Evolutionary conservation across 2,113 vertebrate species (phyloP).

Genomic region (Engystomops pustulosus): DNA sequence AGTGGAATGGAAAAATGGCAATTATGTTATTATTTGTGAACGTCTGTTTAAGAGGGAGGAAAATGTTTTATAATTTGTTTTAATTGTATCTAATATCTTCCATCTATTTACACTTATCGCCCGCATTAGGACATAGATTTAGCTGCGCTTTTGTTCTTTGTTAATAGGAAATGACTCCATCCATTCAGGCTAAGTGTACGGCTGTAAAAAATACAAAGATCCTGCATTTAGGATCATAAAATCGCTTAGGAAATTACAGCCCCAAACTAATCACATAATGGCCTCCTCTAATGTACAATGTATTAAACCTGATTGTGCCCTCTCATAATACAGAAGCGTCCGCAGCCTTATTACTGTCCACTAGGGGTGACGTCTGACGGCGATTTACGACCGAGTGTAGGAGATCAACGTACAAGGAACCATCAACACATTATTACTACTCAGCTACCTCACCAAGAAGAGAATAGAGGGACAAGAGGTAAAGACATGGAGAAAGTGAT

Average conservation of each 20-base stretch:
- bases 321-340: not conserved
- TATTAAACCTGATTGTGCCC: conserved; percentile 6
- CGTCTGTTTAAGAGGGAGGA: not conserved
- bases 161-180: conserved; percentile 29
- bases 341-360: not conserved
- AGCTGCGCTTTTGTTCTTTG: conserved; percentile 15
- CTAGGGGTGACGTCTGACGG: no score
- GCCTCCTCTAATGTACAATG: conserved; percentile 18
- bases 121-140: conserved; percentile 43
- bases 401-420: no score
- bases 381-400: no score
- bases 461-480: no score
- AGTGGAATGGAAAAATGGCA: not conserved
- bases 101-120: conserved; percentile 32
- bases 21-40: conserved; percentile 18
- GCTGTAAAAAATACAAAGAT: conserved; percentile 39
- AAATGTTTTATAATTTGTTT: conserved; percentile 36
- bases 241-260: conserved; percentile 51
- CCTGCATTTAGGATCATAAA: conserved; percentile 53
- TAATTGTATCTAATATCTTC: conserved; percentile 48
- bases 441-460: no score
- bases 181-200: conserved; percentile 45
- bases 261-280: conserved; percentile 49
- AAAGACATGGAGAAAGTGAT: not conserved
- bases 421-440: no score